Evolutionary conservation across 2,888 invertebrate genomes (phyloP).

Genomic region (Argyresthia albistria): DNA sequence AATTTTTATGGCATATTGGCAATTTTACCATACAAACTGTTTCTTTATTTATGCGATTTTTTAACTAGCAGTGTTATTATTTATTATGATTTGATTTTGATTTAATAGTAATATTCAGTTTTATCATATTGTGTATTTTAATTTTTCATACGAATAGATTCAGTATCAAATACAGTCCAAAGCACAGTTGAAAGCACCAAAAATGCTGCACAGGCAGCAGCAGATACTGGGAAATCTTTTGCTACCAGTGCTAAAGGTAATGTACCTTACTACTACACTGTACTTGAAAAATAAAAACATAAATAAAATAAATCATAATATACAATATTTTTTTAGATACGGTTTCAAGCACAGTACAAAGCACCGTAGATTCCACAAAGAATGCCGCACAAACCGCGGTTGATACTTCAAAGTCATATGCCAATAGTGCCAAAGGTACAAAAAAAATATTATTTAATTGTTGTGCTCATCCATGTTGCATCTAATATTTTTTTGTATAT

Average conservation of each 20-base stretch:
- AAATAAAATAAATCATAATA: neutral
- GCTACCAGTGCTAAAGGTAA: slow-evolving; percentile 1
- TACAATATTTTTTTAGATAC: slow-evolving; percentile 26
- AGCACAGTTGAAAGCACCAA: slow-evolving; percentile 37
- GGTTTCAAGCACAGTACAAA: slow-evolving; percentile 29
- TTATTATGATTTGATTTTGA: too few species aligned
- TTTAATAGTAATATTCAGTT: too few species aligned
- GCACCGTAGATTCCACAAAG: slow-evolving; percentile 36
- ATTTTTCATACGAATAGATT: slow-evolving; percentile 25
- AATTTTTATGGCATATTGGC: too few species aligned
- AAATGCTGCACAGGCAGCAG: slow-evolving; percentile 17
- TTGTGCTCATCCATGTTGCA: neutral
- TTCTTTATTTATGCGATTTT: too few species aligned
- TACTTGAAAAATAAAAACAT: too few species aligned
- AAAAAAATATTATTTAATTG: neutral
- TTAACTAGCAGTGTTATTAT: too few species aligned
- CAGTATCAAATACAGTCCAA: slow-evolving; percentile 29
- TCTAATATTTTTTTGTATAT: neutral
- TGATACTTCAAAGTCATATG: slow-evolving; percentile 6
- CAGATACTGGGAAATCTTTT: slow-evolving; percentile 8
- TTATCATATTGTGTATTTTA: neutral
- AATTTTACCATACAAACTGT: too few species aligned
- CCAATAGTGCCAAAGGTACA: slow-evolving; percentile 2
- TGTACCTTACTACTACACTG: too few species aligned
- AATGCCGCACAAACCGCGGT: slow-evolving; percentile 17